Percentiles rank a stretch among this genome's conserved stretches.
Evolutionary conservation across 2,797 vertebrate genomes (phyloP).

Genomic region (Lophura swinhoii): DNA sequence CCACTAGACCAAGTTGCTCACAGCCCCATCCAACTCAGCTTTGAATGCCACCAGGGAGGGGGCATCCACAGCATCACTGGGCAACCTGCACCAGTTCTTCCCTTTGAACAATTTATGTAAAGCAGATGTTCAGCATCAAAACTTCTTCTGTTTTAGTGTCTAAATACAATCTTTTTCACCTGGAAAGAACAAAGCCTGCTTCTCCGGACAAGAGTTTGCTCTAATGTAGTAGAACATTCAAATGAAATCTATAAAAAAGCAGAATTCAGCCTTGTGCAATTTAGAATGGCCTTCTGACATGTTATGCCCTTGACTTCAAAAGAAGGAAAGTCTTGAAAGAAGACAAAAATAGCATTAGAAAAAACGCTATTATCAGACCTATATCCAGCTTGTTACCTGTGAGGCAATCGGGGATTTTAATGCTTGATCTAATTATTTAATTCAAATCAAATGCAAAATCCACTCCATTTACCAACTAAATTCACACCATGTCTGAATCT

Average conservation of each 20-base stretch:
- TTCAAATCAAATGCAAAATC: background rate
- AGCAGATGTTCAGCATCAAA: background rate
- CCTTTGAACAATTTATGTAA: rapidly evolving
- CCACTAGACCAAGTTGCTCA: too few species aligned
- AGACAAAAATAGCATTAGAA: background rate
- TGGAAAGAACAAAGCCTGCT: background rate
- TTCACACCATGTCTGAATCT: rapidly evolving
- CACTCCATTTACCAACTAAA: background rate
- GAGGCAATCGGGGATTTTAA: background rate
- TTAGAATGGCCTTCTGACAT: background rate
- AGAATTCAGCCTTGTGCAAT: background rate
- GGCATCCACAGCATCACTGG: too few species aligned
- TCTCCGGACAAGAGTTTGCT: background rate
- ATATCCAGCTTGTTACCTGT: background rate
- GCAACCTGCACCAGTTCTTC: background rate
- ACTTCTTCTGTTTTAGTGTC: background rate
- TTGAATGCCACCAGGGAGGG: too few species aligned
- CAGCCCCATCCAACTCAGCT: too few species aligned
- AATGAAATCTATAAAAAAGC: background rate
- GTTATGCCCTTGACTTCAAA: background rate
- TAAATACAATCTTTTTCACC: background rate
- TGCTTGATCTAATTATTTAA: background rate
- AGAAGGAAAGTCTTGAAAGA: background rate
- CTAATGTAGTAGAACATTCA: background rate
- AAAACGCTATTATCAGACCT: background rate